Base-by-base conservation (phyloP, 2,888 invertebrate species). In the Pimpla rufipes region DNA sequence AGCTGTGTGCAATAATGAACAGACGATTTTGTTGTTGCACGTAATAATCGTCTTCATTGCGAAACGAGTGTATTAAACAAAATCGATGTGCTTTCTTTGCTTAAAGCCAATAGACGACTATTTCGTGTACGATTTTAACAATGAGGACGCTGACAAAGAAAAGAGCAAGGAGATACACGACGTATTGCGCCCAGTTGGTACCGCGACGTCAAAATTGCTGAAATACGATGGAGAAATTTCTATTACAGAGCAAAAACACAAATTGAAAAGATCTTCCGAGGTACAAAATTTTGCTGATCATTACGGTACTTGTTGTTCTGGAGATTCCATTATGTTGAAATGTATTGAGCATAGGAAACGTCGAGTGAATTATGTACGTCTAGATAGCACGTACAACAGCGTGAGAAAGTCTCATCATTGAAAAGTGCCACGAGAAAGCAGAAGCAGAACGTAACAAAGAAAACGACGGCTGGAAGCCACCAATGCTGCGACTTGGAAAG, bases 11-110 rank as follows among this genome's bases (percentile, higher is more conserved):
- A n/a, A n/a, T n/a, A n/a, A n/a, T n/a, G n/a, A n/a, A n/a, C n/a
- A n/a, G n/a, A n/a, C n/a, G n/a, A n/a, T n/a, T n/a, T n/a, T n/a
- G n/a, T n/a, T n/a, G n/a, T n/a, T n/a, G n/a, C n/a, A n/a, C n/a
- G n/a, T n/a, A n/a, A n/a, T n/a, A n/a, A n/a, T n/a, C n/a, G n/a
- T 47, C n/a, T 11, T 11, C 8, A 47, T 47, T 47, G 47, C 47
- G 47, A 47, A 47, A 47, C 47, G 47, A 47, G 47, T 47, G n/a
- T 47, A 47, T 47, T 47, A 47, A 47, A 47, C 47, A 47, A 47
- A 13, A 47, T 47, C 47, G 47, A 47, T 47, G 47, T 47, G 47
- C 11, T 47, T 47, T 47, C 13, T 47, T 47, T 47, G 47, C n/a
- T 47, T 47, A 47, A 47, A 47, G 47, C 47, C 47, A 11, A 47